Base-by-base conservation (phyloP, 2,113 vertebrate genomes). In the Glaucomys volans region DNA sequence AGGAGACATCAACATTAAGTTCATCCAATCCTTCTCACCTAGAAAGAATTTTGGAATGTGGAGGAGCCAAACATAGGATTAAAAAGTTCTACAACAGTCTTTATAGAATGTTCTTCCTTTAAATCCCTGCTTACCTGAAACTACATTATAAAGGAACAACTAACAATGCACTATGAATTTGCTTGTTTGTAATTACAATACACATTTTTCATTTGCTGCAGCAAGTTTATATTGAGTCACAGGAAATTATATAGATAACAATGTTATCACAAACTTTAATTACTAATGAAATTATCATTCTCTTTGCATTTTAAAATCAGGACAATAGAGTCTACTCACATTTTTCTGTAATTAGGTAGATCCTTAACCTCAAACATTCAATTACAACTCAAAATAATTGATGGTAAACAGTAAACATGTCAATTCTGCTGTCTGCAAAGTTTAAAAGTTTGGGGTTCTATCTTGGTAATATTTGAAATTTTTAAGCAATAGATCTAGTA, bases 1-100 rank as follows among this genome's bases (percentile, higher is more conserved):
- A 94, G 76, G 16, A 52, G 9, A 54, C 35, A 59, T 42, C 52
- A 59, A 85, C 30, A 10, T 54, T 85, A 71, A 72, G 8, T 40
- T 92, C 13, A 87, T 47, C 14, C 62, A 92, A 16, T 90, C 54
- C 42, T 86, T 90, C 59, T 92, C 32, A 35, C 26, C 42, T 90
- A 18, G 50, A 92, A 90, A 80, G 4, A 83, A 87, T 71, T 81
- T 89, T 71, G 86, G n/a, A 86, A 92, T 26, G 32, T 94, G n/a
- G 22, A 66, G 37, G 59, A 40, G 67, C 4, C 2, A 64, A 85
- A 64, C 1, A 26, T 30, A 77, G 9, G 18, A 90, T 71, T 0
- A 59, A 82, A 87, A 17, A 37, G 0, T 59, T 67, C 20, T 75
- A 5, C 69, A 75, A 22, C 47, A 72, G 89, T 37, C n/a, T 64